phyloP scores from a whole-genome alignment of 1,140 invertebrate genomes.

The Halictus rubicundus region DNA sequence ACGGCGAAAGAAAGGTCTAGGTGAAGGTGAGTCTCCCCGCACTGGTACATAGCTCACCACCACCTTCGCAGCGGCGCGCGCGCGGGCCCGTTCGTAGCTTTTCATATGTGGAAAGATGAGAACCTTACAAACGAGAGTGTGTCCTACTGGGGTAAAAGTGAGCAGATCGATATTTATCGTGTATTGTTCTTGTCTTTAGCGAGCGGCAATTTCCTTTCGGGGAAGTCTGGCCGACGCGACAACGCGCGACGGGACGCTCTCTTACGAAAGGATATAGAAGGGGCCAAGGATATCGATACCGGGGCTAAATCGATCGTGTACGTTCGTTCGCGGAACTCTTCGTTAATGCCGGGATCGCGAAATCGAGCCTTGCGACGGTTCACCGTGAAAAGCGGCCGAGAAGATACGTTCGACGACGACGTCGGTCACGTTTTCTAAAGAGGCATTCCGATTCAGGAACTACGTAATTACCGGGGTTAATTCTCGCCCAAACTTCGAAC shows the following conservation, averaged over 20 bases:
- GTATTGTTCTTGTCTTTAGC: neutral
- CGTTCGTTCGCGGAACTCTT: neutral
- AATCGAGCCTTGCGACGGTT: neutral
- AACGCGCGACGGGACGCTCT: neutral
- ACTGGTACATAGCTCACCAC: slow-evolving; percentile 44
- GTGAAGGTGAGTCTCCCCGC: slow-evolving; percentile 78
- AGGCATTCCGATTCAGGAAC: neutral
- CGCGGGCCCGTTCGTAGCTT: slow-evolving; percentile 15
- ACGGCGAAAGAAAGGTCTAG: slow-evolving; percentile 80
- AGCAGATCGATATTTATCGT: slow-evolving; percentile 30
- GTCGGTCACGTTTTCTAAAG: neutral
- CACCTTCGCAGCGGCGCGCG: slow-evolving; percentile 8
- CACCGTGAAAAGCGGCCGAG: no score
- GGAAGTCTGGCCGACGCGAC: neutral
- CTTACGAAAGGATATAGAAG: neutral
- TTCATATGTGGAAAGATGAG: neutral
- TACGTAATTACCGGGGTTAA: neutral
- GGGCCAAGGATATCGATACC: neutral
- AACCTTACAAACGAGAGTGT: slow-evolving; percentile 38
- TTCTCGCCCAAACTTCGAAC: neutral
- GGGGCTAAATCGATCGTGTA: neutral
- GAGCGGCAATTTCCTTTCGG: slow-evolving; percentile 14
- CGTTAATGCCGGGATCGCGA: neutral
- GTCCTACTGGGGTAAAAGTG: slow-evolving; percentile 40
- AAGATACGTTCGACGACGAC: neutral